Evolutionary conservation across 2,113 vertebrate species (phyloP).

Genomic region (Probosciger aterrimus): DNA sequence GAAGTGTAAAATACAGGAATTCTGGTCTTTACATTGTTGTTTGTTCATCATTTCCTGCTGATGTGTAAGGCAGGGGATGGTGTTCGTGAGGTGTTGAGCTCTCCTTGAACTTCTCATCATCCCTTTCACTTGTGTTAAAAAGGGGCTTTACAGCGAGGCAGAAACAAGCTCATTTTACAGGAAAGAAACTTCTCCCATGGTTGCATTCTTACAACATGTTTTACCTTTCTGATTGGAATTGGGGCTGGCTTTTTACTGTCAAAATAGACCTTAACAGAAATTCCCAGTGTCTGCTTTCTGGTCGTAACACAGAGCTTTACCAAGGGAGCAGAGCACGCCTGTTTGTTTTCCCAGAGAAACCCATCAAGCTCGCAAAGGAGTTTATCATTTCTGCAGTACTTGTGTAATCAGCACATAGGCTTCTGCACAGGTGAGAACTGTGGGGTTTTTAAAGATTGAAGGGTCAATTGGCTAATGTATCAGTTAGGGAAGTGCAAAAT

Average conservation of each 20-base stretch:
- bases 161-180: not conserved
- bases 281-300: not conserved
- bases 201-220: not conserved
- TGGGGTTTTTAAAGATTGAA: not conserved
- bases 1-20: not conserved
- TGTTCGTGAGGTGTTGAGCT: not conserved
- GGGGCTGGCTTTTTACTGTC: not conserved
- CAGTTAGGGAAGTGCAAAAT: not conserved
- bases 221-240: not conserved
- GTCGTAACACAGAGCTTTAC: not conserved
- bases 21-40: not conserved
- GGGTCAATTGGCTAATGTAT: not conserved
- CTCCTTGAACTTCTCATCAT: not conserved
- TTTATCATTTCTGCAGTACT: not conserved
- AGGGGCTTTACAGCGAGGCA: not conserved
- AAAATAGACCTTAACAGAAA: not conserved
- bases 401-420: accelerated
- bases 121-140: not conserved
- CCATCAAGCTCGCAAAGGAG: not conserved
- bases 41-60: not conserved
- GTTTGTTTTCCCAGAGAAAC: not conserved
- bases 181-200: not conserved
- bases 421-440: not conserved
- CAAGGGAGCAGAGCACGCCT: accelerated
- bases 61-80: not conserved